Percentiles rank a stretch among this genome's conserved stretches.
phyloP scores from a whole-genome alignment of 1,140 invertebrate genomes.

The Hyles vespertilio region DNA sequence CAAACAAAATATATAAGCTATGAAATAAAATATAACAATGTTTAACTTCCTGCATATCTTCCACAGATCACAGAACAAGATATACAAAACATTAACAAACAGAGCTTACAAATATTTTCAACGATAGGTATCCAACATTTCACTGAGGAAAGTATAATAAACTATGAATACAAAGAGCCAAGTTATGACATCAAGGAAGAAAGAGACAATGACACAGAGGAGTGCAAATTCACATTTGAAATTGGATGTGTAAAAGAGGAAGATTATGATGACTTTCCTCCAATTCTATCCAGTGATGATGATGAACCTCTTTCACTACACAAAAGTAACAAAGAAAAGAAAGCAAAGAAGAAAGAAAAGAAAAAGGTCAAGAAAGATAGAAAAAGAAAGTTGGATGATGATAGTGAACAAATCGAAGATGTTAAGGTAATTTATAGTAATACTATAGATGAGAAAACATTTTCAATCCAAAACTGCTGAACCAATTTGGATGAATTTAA shows the following conservation, averaged over 20 bases:
- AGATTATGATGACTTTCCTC: constrained; percentile 3
- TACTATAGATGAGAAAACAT: too few relatives aligned
- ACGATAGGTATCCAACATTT: background rate
- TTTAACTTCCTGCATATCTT: background rate
- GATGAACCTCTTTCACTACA: constrained; percentile 13
- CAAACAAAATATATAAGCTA: too few relatives aligned
- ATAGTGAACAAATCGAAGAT: constrained; percentile 4
- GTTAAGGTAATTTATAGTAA: background rate
- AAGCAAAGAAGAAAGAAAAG: background rate
- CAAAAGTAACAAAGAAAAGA: constrained; percentile 10
- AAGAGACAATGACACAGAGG: background rate
- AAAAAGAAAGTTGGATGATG: constrained; percentile 7
- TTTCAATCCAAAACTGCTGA: too few relatives aligned
- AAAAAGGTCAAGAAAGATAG: constrained; percentile 5
- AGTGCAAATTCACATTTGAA: constrained; percentile 4
- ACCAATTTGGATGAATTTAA: background rate
- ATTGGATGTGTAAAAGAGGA: constrained; percentile 10
- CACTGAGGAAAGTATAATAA: constrained; percentile 2
- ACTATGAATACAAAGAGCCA: background rate
- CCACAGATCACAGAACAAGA: constrained; percentile 2
- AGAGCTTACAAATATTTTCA: background rate
- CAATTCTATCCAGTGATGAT: constrained; percentile 14
- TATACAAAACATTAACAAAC: constrained; percentile 3
- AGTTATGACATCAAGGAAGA: constrained; percentile 2
- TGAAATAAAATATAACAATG: background rate